Evolutionary conservation across 2,113 vertebrate genomes (phyloP), one percentile per base, ranked within the genome.

Genomic region (Anser brachyrhynchus): DNA sequence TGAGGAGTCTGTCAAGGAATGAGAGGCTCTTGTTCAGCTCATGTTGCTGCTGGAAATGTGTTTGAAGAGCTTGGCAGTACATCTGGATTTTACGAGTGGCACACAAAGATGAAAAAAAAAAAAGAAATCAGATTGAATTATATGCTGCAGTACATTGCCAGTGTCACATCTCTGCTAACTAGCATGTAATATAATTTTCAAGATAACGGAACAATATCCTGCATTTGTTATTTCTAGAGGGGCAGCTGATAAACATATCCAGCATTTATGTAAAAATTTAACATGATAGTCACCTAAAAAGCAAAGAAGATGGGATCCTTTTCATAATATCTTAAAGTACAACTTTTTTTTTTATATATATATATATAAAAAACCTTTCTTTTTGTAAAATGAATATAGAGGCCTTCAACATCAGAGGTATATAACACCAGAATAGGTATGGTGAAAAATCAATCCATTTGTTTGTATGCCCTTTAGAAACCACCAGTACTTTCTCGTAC

Each of bases 1-100:
- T 46, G 55, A 97, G 95, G 96, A 91, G 84, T 93, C 96, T 95
- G 95, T 96, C 97, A 97, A 90, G 81, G 88, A 95, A 89, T n/a
- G 86, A 91, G 93, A 95, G 89, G 65, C 92, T 95, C 91, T 92
- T 95, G 84, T 92, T 90, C 82, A 90, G 66, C 91, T 93, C 90
- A 82, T 66, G 59, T 64, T 90, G 81, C 94, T 92, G 92, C 92
- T 97, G 80, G 87, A 96, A 97, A 93, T 92, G 92, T 93, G 90
- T 97, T 93, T 95, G 95, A 96, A 94, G 93, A 95, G 73, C 58
- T 90, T 89, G 92, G 97, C 94, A 86, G 93, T 92, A 80, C 95
- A 86, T 86, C 78, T 76, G 86, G 74, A 89, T 95, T 98, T 97
- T 96, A 93, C 84, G 37, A 97, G 79, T 89, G 77, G 72, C 84